These are phyloP conservation scores for Phyllostomus discolor DNA, from an alignment of 2,113 vertebrate genomes.

Conservation along the genomic window DNA sequence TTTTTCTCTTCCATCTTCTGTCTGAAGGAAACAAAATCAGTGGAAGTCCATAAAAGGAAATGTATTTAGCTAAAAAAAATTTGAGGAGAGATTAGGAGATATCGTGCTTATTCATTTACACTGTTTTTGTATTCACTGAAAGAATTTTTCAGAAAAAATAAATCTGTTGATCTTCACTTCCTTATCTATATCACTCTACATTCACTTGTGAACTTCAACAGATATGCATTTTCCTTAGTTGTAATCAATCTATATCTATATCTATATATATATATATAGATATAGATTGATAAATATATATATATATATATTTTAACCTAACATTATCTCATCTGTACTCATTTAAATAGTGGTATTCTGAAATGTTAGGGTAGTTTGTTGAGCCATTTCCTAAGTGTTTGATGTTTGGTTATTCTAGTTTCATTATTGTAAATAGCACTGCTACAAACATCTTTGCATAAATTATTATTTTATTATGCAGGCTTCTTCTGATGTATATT, in stretches of 20 bases:
- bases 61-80: background rate
- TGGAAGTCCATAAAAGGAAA: background rate
- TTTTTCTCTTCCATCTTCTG: background rate
- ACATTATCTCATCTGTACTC: background rate
- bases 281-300: too few species aligned
- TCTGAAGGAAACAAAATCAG: background rate
- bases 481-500: background rate
- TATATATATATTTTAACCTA: background rate
- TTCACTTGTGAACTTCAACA: background rate
- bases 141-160: background rate
- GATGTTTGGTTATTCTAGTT: background rate
- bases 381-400: background rate
- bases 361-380: background rate
- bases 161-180: background rate
- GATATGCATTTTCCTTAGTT: background rate
- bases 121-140: background rate
- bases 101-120: background rate
- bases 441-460: background rate
- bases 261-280: background rate
- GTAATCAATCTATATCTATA: background rate
- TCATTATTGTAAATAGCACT: background rate
- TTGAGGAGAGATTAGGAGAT: background rate
- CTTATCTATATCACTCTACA: background rate
- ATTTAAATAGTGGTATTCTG: background rate
- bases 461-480: background rate